phyloP scores from a whole-genome alignment of 2,113 vertebrate species.

The Etia nguti region DNA sequence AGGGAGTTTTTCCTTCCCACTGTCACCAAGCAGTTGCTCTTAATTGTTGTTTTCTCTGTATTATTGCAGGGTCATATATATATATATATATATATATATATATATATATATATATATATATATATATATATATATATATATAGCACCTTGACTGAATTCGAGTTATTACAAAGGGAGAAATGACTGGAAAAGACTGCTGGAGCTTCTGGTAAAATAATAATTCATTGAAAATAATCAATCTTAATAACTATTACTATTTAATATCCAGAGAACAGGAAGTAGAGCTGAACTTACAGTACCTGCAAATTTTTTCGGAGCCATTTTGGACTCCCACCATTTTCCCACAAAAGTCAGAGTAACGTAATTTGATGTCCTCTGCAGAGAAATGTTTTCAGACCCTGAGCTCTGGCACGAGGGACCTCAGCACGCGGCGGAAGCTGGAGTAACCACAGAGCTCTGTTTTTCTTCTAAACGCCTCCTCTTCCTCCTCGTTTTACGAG shows the following conservation, averaged over 20 bases:
- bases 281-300: background rate
- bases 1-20: no score
- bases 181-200: background rate
- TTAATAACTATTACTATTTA: background rate
- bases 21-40: no score
- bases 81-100: no score
- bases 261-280: background rate
- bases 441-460: background rate
- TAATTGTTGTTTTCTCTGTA: no score
- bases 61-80: no score
- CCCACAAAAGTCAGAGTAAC: background rate
- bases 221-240: background rate
- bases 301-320: accelerated
- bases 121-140: no score
- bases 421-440: background rate
- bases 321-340: background rate
- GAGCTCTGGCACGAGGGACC: background rate
- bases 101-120: no score
- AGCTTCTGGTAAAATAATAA: background rate
- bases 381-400: background rate
- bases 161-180: background rate
- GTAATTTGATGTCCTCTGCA: accelerated
- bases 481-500: background rate
- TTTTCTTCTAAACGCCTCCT: background rate
- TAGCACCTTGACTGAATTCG: background rate